A percentile compares a stretch with the other conserved stretches of the same genome.
Evolutionary conservation across 2,888 invertebrate species (phyloP).

Genomic region (Chrysomela aeneicollis): DNA sequence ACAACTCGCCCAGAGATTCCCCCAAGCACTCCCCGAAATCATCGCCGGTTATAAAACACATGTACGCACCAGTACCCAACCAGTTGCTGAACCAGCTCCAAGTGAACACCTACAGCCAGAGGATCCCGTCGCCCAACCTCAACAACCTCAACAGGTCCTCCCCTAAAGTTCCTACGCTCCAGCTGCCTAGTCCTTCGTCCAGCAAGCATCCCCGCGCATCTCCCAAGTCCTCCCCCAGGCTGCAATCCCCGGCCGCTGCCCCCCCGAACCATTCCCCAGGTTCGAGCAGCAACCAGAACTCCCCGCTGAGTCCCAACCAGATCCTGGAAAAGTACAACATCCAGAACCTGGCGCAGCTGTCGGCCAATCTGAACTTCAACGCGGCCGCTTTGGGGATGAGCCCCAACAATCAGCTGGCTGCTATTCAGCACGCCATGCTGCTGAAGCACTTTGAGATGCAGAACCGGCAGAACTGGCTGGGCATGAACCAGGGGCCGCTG

Average conservation of each 20-base stretch:
- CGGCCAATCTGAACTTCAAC: slow-evolving; percentile 58
- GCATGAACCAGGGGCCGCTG: slow-evolving; percentile 52
- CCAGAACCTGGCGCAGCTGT: slow-evolving; percentile 59
- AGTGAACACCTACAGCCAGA: slow-evolving; percentile 32
- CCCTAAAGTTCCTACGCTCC: slow-evolving; percentile 24
- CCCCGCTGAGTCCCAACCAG: slow-evolving; percentile 53
- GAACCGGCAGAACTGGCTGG: slow-evolving; percentile 58
- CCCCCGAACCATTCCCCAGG: background rate
- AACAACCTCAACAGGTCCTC: slow-evolving; percentile 26
- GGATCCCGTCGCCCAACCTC: slow-evolving; percentile 33
- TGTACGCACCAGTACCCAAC: slow-evolving; percentile 45
- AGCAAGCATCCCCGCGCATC: slow-evolving; percentile 11
- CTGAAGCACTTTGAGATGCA: slow-evolving; percentile 59
- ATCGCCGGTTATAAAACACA: slow-evolving; percentile 48
- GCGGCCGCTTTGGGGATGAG: slow-evolving; percentile 44
- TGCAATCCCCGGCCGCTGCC: background rate
- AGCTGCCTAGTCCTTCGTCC: slow-evolving; percentile 25
- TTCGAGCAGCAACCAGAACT: slow-evolving; percentile 18
- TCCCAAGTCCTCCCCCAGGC: slow-evolving; percentile 11
- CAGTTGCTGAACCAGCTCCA: slow-evolving; percentile 37
- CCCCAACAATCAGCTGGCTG: slow-evolving; percentile 49
- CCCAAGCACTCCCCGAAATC: slow-evolving; percentile 50
- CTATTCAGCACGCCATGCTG: slow-evolving; percentile 59
- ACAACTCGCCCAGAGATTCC: slow-evolving; percentile 38
- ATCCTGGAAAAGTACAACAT: slow-evolving; percentile 60